phyloP scores from a whole-genome alignment of 2,797 vertebrate genomes.

The Falco cherrug region DNA sequence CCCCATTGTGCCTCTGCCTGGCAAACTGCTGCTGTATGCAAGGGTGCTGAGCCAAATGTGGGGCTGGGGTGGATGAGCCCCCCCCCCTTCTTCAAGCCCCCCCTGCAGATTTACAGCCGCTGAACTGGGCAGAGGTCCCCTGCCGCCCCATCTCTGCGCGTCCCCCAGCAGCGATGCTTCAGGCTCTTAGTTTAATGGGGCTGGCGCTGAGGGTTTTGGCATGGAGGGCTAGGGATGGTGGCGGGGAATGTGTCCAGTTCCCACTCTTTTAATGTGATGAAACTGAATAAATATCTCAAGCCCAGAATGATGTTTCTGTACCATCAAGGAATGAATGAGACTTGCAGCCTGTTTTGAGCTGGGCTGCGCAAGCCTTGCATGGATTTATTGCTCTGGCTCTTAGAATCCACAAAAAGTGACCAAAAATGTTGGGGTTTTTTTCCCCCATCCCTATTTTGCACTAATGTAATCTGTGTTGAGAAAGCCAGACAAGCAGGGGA shows the following conservation, averaged over 20 bases:
- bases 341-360: neutral
- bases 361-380: neutral
- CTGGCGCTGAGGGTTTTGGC: neutral
- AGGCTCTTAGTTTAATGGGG: neutral
- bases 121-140: accelerated
- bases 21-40: accelerated
- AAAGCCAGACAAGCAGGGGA: neutral
- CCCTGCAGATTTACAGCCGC: accelerated
- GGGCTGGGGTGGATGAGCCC: neutral
- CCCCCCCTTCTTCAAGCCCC: too few species aligned
- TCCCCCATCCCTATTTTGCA: neutral
- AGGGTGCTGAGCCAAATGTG: accelerated
- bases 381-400: neutral
- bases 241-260: neutral
- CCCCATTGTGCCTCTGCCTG: accelerated
- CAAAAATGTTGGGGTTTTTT: neutral
- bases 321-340: neutral
- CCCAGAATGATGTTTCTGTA: neutral
- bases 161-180: neutral
- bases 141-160: accelerated
- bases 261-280: neutral
- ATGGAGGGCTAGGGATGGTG: accelerated
- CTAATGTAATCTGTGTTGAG: neutral
- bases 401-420: neutral
- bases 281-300: neutral